Percentiles rank a stretch among this genome's conserved stretches.
phyloP scores from a whole-genome alignment of 1,140 invertebrate species.

The Drosophila tristis region DNA sequence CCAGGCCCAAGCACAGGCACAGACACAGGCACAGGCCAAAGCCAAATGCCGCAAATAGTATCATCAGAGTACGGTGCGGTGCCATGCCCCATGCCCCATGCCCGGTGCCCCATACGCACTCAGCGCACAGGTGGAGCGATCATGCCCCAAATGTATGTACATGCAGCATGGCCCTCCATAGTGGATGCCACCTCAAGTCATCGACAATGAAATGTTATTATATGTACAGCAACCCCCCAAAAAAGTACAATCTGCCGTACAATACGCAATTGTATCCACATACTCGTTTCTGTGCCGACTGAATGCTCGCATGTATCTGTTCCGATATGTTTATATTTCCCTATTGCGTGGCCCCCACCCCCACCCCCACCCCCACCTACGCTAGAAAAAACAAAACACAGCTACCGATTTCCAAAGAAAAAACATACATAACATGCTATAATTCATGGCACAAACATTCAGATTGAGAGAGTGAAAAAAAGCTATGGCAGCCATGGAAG shows the following conservation, averaged over 20 bases:
- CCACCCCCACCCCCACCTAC: slow-evolving; percentile 1
- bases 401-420: slow-evolving; percentile 50
- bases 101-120: slow-evolving; percentile 1
- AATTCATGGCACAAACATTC: slow-evolving; percentile 53
- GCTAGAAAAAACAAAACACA: slow-evolving; percentile 41
- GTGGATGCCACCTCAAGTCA: slow-evolving; percentile 59
- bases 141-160: slow-evolving; percentile 8
- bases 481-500: too few species aligned
- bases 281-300: not conserved
- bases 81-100: not conserved
- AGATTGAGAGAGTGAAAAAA: slow-evolving; percentile 3
- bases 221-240: slow-evolving; percentile 35
- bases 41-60: slow-evolving; percentile 51
- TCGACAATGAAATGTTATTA: slow-evolving; percentile 71
- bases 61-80: slow-evolving; percentile 7
- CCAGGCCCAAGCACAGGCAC: slow-evolving; percentile 8
- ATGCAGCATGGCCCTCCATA: slow-evolving; percentile 8
- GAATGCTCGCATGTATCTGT: slow-evolving; percentile 34
- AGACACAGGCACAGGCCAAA: not conserved
- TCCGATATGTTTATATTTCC: slow-evolving; percentile 61
- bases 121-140: not conserved
- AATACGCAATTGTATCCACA: slow-evolving; percentile 65
- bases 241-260: too few species aligned
- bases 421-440: slow-evolving; percentile 57
- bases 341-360: slow-evolving; percentile 9